Evolutionary conservation across 1,140 invertebrate species (phyloP), one percentile per base, ranked within the genome.

Genomic region (Temnothorax nylanderi): DNA sequence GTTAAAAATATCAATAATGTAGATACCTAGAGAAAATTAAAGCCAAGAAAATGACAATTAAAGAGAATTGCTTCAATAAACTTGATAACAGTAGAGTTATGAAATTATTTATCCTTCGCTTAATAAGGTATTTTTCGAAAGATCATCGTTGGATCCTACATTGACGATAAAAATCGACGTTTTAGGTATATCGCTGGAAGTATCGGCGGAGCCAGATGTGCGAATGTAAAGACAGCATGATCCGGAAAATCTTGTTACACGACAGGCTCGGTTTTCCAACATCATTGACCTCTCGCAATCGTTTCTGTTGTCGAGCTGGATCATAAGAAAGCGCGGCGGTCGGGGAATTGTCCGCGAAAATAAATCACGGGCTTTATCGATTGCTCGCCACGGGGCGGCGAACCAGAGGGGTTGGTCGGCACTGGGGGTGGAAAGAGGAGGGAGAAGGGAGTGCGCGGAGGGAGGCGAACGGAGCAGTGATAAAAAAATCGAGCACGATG

Each of bases 321-420:
- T 34, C 32, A 58, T 64, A 69, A 88, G 87, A 86, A 89, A 62
- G 34, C 44, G 47, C 54, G 54, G 18, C 18, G 51, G 8, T 32
- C 56, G 67, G 64, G 65, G 71, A n/a, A 89, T 87, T 75, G 71
- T 72, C 21, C 32, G 54, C 56, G 54, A 51, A 64, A 88, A 81
- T 86, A 90, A 90, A 90, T 90, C 86, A 88, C 89, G 75, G 51
- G 51, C 89, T 88, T 72, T 86, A 90, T 90, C 88, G 88, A 90
- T 90, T 90, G 56, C 77, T 80, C 89, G 13, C 58, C 11, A 51
- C n/a, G 51, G 60, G 26, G 62, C 21, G 62, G 75, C 4, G 62
- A 37, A 67, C 18, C 47, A 56, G 54, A 51, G 60, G 32, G n/a
- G n/a, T 21, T 10, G 49, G 49, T 37, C 21, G 37, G 69, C 16